Base-by-base conservation (phyloP, 2,888 invertebrate species). In the Plebejus anna region DNA sequence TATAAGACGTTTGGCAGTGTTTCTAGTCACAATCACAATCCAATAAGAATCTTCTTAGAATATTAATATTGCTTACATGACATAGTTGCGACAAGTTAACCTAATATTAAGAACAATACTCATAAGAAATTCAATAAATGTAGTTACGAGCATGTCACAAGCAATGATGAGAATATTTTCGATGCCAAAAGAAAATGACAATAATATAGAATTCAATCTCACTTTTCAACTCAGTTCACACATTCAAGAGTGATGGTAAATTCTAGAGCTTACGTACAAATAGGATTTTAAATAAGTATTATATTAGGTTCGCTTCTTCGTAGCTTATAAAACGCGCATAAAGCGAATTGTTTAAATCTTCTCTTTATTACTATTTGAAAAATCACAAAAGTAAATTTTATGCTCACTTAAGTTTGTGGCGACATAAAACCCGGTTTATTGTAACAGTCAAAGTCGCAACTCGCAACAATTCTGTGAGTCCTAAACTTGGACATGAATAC, bases 401-500 rank as follows among this genome's bases (percentile, higher is more conserved):
- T 82, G 83, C 83, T 82, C 78, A 80, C 82, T 84, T 84, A 85
- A 81, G 82, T 83, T 83, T 81, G 82, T 79, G 82, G 81, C 78
- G 82, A 83, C 84, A 83, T 88, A 87, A 88, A 88, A 87, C 83
- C 85, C 83, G 82, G 83, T 89, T 88, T 88, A 89, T 85, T 85
- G 85, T 85, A 82, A 82, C 82, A 83, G 82, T 84, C 81, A 82
- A 84, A 84, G 83, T 82, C 80, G 82, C 83, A 84, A 86, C 85
- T 82, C 80, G 82, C 83, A 84, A 86, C 85, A 85, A 84, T 85
- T 82, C 81, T 80, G 81, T 80, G 82, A 81, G 80, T 79, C 77
- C 79, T 78, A 79, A 80, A 78, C 70, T 55, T 28, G 4, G 73
- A 55, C 51, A 32, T 73, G 55, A 73, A 73, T 73, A 73, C 73